A percentile compares a stretch with the other conserved stretches of the same genome.
phyloP scores from a whole-genome alignment of 2,888 invertebrate species.

The Lasioglossum leucozonium region DNA sequence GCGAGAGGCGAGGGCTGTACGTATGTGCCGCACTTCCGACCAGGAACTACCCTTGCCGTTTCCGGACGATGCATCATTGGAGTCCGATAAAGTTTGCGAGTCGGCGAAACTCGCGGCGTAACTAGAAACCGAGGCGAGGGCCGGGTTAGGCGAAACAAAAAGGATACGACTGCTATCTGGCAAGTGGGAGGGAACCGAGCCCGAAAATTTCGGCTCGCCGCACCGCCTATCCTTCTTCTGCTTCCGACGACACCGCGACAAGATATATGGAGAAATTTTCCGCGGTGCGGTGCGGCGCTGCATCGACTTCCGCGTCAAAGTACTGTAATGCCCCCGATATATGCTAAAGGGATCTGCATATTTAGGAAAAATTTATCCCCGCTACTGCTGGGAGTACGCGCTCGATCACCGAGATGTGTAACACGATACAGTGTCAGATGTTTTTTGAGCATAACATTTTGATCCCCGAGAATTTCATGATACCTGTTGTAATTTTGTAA shows the following conservation, averaged over 20 bases:
- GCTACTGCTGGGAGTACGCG: too few relatives aligned
- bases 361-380: neutral
- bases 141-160: slow-evolving; percentile 60
- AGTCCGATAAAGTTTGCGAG: slow-evolving; percentile 78
- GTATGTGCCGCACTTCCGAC: slow-evolving; percentile 74
- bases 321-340: slow-evolving; percentile 4
- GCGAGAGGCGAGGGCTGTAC: slow-evolving; percentile 29
- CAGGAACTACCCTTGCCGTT: slow-evolving; percentile 75
- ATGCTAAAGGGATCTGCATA: neutral
- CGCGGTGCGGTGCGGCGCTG: neutral
- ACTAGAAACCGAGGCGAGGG: slow-evolving; percentile 52
- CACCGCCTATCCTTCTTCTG: slow-evolving; percentile 1
- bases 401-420: too few relatives aligned
- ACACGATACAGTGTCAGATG: too few relatives aligned
- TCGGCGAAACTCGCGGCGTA: slow-evolving; percentile 58
- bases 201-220: slow-evolving; percentile 58
- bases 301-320: slow-evolving; percentile 16
- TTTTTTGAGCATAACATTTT: too few relatives aligned
- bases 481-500: too few relatives aligned
- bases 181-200: slow-evolving; percentile 20
- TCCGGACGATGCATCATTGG: slow-evolving; percentile 80
- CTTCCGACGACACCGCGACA: slow-evolving; percentile 40
- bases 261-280: slow-evolving; percentile 57
- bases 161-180: slow-evolving; percentile 50
- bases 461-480: too few relatives aligned